phyloP scores from a whole-genome alignment of 2,113 vertebrate genomes.

The Chiloscyllium plagiosum region DNA sequence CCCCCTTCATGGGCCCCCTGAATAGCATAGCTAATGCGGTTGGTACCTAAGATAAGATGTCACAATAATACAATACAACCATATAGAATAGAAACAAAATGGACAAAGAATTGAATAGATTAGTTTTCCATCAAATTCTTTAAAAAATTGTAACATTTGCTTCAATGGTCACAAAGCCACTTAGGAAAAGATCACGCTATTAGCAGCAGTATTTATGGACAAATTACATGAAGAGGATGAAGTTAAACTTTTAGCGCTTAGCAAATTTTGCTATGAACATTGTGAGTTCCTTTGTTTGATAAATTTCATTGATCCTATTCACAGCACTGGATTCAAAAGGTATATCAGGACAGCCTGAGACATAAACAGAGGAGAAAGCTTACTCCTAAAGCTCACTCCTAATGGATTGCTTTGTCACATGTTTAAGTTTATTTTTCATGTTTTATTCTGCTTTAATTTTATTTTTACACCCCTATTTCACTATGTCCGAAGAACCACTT shows the following conservation, averaged over 20 bases:
- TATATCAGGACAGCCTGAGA: neutral
- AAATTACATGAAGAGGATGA: neutral
- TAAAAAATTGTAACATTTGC: neutral
- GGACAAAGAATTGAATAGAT: neutral
- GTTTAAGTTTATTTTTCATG: neutral
- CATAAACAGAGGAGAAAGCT: neutral
- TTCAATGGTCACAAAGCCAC: neutral
- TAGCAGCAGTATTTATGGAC: neutral
- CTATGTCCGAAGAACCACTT: neutral
- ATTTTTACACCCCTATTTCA: neutral
- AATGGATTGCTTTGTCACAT: neutral
- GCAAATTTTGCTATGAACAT: neutral
- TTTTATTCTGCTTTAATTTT: neutral
- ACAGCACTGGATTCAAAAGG: neutral
- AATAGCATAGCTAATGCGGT: constrained; percentile 85
- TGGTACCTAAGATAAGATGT: constrained; percentile 68
- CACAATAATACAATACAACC: too few species aligned
- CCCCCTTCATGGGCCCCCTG: constrained; percentile 91
- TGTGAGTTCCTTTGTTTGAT: neutral
- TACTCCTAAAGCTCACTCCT: neutral
- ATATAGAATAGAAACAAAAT: neutral
- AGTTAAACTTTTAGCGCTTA: neutral
- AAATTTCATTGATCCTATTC: neutral
- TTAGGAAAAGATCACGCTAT: neutral
- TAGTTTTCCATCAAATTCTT: neutral